Evolutionary conservation across 2,797 vertebrate genomes (phyloP).

Genomic region (Gouania willdenowi): DNA sequence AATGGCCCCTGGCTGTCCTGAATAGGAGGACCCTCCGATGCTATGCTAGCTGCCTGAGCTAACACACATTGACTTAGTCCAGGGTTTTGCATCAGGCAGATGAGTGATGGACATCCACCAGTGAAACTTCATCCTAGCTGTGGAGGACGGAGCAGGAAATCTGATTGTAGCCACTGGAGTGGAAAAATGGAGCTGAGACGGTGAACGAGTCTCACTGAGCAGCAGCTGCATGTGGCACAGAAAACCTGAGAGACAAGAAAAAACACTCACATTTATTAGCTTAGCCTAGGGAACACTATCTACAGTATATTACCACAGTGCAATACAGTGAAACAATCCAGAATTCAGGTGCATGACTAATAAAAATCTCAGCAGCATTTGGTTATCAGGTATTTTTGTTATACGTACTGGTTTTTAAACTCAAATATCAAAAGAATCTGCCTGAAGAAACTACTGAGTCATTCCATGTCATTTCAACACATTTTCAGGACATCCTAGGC

Average conservation of each 20-base stretch:
- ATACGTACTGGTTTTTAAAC: too few species aligned
- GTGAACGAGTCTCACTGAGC: conserved; percentile 74
- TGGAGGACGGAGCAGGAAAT: conserved; percentile 50
- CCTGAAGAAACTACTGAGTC: too few species aligned
- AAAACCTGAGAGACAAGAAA: conserved; percentile 75
- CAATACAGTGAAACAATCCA: too few species aligned
- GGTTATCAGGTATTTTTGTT: too few species aligned
- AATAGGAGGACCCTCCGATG: conserved; percentile 53
- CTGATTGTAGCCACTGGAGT: conserved; percentile 46
- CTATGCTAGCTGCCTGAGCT: conserved; percentile 78
- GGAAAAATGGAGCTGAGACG: conserved; percentile 57
- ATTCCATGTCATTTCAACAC: too few species aligned
- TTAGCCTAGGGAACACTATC: too few species aligned
- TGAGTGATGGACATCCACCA: conserved; percentile 51
- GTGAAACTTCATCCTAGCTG: conserved; percentile 55
- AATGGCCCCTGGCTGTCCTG: conserved; percentile 37
- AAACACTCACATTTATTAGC: too few species aligned
- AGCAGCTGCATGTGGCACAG: conserved; percentile 77
- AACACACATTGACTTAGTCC: conserved; percentile 48
- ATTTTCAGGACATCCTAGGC: too few species aligned
- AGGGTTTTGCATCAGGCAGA: conserved; percentile 51
- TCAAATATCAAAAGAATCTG: too few species aligned
- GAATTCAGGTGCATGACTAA: too few species aligned
- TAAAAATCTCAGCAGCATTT: too few species aligned
- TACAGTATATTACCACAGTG: too few species aligned